Conservation (phyloP, 2,113 vertebrate genomes). For the Dipodomys stephensi region DNA sequence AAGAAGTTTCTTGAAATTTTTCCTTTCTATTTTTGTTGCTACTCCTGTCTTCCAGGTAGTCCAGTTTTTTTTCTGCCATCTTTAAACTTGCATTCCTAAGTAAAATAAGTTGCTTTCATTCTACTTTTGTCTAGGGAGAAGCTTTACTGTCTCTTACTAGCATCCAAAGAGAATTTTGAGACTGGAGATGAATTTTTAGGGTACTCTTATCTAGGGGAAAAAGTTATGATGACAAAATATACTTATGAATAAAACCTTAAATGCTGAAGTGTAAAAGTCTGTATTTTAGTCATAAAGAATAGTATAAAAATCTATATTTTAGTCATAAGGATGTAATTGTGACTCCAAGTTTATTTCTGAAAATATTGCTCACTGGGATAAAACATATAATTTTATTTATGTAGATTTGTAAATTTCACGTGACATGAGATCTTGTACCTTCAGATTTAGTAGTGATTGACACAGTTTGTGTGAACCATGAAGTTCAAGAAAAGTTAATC, state of each 20-base stretch:
- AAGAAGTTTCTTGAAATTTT: slow-evolving; percentile 49
- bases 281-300: background rate
- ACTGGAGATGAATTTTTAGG: slow-evolving; percentile 54
- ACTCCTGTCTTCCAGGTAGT: background rate
- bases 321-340: background rate
- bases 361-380: slow-evolving; percentile 39
- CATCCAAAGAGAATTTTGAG: slow-evolving; percentile 53
- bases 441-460: slow-evolving; percentile 50
- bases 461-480: slow-evolving; percentile 33
- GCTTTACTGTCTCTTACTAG: background rate
- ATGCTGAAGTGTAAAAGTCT: background rate
- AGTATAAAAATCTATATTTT: slow-evolving; percentile 22
- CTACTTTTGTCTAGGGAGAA: slow-evolving; percentile 4
- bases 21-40: background rate
- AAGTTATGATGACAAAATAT: slow-evolving; percentile 18
- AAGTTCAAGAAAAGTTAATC: slow-evolving; percentile 46
- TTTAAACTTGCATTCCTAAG: slow-evolving; percentile 9
- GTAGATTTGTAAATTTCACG: slow-evolving; percentile 47
- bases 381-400: slow-evolving; percentile 34
- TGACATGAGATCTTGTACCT: slow-evolving; percentile 49
- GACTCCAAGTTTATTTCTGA: slow-evolving; percentile 25
- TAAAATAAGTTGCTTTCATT: background rate
- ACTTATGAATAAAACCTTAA: slow-evolving; percentile 57
- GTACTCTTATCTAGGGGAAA: background rate
- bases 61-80: background rate